Conservation (phyloP, 2,888 invertebrate species). For the Erebia ligea region DNA sequence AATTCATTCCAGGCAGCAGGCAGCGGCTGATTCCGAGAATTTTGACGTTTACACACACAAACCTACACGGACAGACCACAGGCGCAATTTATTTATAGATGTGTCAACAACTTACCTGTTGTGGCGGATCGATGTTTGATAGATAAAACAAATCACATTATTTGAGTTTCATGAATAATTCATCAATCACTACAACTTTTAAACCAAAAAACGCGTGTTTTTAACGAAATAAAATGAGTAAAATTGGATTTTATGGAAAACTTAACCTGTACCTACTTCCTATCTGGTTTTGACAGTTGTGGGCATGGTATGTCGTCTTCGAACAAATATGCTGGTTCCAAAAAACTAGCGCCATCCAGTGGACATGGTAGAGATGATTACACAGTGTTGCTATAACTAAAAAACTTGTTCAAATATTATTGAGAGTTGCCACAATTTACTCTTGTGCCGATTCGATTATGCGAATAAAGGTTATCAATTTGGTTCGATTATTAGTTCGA, state of each 20-base stretch:
- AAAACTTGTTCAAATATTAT: too few species aligned
- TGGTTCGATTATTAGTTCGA: too few species aligned
- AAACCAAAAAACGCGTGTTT: neutral
- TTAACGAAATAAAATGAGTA: neutral
- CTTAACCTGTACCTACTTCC: constrained; percentile 11
- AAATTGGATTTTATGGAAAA: neutral
- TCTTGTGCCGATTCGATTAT: too few species aligned
- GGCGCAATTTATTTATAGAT: constrained; percentile 60
- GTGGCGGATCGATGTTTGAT: constrained; percentile 19
- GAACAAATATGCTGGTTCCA: too few species aligned
- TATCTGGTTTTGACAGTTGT: too few species aligned
- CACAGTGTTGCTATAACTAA: too few species aligned
- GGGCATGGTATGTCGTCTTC: too few species aligned
- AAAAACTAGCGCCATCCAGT: too few species aligned
- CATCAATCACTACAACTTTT: neutral
- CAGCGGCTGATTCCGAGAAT: constrained; percentile 68
- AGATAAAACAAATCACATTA: constrained; percentile 27
- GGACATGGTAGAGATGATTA: too few species aligned
- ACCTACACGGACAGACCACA: constrained; percentile 53
- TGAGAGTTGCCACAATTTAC: too few species aligned
- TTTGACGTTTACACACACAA: constrained; percentile 58
- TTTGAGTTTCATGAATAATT: neutral
- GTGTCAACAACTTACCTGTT: constrained; percentile 58
- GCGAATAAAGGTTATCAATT: too few species aligned
- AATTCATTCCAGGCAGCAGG: constrained; percentile 46